Percentiles rank a stretch among this genome's conserved stretches.
Evolutionary conservation across 2,113 vertebrate genomes (phyloP).

Genomic region (Rana temporaria): DNA sequence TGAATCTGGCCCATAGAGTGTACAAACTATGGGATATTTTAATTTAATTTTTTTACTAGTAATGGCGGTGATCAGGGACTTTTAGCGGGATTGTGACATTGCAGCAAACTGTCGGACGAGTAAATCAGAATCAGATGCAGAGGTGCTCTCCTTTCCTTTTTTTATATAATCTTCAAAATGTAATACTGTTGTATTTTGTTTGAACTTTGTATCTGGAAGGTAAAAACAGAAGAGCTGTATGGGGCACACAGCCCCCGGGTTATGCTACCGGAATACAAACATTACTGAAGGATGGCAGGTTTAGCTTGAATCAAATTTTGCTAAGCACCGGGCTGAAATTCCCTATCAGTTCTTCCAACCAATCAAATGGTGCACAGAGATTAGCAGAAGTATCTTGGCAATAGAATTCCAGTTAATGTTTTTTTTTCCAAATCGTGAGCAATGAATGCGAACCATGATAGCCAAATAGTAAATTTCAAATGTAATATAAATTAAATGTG

Average conservation of each 20-base stretch:
- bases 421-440: slow-evolving; percentile 1
- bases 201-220: not conserved
- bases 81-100: too few relatives aligned
- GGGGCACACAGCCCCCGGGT: not conserved
- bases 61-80: too few relatives aligned
- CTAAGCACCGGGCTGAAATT: not conserved
- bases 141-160: too few relatives aligned
- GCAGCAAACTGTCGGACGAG: too few relatives aligned
- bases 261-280: not conserved
- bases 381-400: not conserved
- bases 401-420: not conserved
- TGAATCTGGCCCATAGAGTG: too few relatives aligned
- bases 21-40: too few relatives aligned
- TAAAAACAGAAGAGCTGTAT: not conserved
- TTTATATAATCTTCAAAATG: too few relatives aligned
- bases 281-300: not conserved
- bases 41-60: too few relatives aligned
- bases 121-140: too few relatives aligned
- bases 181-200: not conserved
- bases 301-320: not conserved
- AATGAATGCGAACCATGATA: not conserved
- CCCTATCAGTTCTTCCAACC: not conserved
- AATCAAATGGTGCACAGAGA: not conserved
- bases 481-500: too few relatives aligned
- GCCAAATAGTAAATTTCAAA: not conserved